These are phyloP conservation scores for Diplogasteroides magnus DNA, from an alignment of 1,140 invertebrate species.

Conservation along the genomic window DNA sequence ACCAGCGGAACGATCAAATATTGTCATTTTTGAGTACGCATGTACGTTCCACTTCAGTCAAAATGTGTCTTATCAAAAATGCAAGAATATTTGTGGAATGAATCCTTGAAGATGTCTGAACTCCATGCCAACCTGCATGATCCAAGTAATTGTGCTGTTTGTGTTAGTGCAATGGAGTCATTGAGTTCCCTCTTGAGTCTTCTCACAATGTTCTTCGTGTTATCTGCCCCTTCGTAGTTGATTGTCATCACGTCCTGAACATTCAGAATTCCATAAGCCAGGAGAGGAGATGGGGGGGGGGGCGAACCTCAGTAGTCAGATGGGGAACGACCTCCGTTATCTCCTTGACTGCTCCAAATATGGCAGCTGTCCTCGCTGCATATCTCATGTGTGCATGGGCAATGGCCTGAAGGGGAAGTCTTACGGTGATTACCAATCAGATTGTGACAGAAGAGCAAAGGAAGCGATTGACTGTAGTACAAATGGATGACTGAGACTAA, in stretches of 20 bases:
- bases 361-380: neutral
- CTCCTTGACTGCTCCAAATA: neutral
- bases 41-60: neutral
- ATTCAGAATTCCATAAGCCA: neutral
- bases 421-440: neutral
- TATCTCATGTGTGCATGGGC: neutral
- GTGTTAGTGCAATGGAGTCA: neutral
- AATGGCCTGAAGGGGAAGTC: neutral
- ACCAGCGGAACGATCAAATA: too few relatives aligned
- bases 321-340: neutral
- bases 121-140: too few relatives aligned
- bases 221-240: neutral
- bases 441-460: neutral
- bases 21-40: neutral
- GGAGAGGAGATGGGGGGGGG: neutral
- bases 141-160: neutral
- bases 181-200: neutral
- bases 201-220: neutral
- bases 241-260: neutral
- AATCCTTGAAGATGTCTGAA: neutral
- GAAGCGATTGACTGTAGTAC: neutral
- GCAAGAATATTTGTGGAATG: neutral
- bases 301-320: neutral
- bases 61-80: neutral
- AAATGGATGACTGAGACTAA: neutral